Percentiles rank a stretch among this genome's conserved stretches.
These are phyloP conservation scores for Sminthurides bifidus DNA, from an alignment of 1,140 invertebrate species.

Conservation along the genomic window DNA sequence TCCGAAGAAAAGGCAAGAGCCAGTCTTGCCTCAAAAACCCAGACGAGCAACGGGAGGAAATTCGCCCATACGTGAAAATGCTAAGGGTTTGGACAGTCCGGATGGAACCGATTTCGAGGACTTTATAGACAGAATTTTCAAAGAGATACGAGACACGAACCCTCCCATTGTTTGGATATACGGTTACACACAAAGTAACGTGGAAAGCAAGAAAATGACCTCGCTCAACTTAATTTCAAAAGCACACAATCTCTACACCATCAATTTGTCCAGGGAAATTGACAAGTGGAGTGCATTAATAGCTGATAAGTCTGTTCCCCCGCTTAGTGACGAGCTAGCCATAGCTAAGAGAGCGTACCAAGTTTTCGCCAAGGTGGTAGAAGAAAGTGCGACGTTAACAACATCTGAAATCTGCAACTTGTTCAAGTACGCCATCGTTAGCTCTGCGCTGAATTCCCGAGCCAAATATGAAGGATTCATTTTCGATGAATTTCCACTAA, in stretches of 20 bases:
- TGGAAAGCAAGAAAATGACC: neutral
- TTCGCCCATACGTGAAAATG: neutral
- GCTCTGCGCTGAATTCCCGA: neutral
- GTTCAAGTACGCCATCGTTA: neutral
- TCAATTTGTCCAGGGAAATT: neutral
- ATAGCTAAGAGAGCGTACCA: neutral
- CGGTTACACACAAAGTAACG: neutral
- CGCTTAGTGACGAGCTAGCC: neutral
- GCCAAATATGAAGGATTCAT: neutral
- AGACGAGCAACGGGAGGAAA: neutral
- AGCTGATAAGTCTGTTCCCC: neutral
- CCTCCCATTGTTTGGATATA: neutral
- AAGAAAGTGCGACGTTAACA: neutral
- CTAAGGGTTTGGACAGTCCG: no score
- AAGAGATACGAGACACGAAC: neutral
- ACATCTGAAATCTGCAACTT: neutral
- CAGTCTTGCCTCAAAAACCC: neutral
- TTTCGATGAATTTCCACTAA: neutral
- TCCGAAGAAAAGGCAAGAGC: neutral
- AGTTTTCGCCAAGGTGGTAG: neutral
- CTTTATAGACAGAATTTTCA: neutral
- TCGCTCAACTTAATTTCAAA: neutral
- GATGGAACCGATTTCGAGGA: no score
- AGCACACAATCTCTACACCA: neutral
- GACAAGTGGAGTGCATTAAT: neutral